Evolutionary conservation across 2,888 invertebrate species (phyloP), one percentile per base, ranked within the genome.

Genomic region (Drosophila leonis): DNA sequence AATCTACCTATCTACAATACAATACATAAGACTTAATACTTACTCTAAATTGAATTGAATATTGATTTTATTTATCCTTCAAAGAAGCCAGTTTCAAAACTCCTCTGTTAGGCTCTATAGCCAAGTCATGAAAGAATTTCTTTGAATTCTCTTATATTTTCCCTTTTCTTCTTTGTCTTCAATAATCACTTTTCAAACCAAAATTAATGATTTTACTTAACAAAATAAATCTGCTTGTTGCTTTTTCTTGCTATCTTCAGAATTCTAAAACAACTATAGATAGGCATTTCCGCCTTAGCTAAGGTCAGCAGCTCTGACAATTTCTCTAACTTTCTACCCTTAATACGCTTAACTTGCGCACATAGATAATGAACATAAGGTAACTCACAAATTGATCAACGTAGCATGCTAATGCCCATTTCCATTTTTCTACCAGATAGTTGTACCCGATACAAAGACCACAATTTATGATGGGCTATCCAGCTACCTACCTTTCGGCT

Each of bases 381-480:
- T 59, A 42, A 12, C 61, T 31, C n/a, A 37, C 46, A 59, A 48
- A 76, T 76, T 74, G 73, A 49, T 79, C 66, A 70, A 3, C 57
- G 57, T n/a, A 62, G 75, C 83, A 75, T 82, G 71, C 72, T 82
- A 88, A 88, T 85, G 66, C 69, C 65, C 61, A 63, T 70, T 69
- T 41, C 61, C 49, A 49, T 49, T 49, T 52, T 37, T n/a, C 15
- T 20, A 15, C 4, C 27, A n/a, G 44, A 73, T 68, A 42, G 44
- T 49, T 41, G 18, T 39, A 46, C 29, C 35, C 54, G 61, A 52
- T 60, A 77, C 63, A 72, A 63, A 41, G 49, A 44, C 44, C 51
- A 72, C 71, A 74, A 88, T 88, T 84, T 84, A 84, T 72, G 88
- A 68, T 70, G 51, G 49, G 69, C 67, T 57, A 24, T 9, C 52